phyloP scores from a whole-genome alignment of 2,888 invertebrate species.

The Sminthurinus aureus region DNA sequence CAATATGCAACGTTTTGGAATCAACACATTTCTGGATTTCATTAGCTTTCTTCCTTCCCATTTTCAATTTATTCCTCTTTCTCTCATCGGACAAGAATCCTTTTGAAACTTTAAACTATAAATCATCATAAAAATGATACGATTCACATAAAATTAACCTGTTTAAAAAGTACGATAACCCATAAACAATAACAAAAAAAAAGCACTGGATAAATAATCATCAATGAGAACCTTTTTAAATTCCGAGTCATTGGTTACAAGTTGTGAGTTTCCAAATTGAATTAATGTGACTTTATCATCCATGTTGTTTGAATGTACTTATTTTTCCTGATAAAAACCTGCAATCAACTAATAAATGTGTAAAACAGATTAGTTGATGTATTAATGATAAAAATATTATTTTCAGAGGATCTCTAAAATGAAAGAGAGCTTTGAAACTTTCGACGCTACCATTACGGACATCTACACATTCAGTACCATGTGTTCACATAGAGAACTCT shows the following conservation, averaged over 20 bases:
- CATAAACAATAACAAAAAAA: too few species aligned
- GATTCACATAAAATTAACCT: neutral
- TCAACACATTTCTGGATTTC: neutral
- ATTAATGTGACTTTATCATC: conserved; percentile 11
- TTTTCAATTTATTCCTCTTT: neutral
- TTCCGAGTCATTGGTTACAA: conserved; percentile 18
- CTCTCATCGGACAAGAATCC: conserved; percentile 15
- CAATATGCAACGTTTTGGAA: neutral
- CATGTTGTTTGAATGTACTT: neutral
- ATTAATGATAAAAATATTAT: too few species aligned
- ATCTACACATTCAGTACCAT: too few species aligned
- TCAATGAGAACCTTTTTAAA: neutral
- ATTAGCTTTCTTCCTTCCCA: neutral
- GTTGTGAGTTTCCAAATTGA: conserved; percentile 26
- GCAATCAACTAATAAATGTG: too few species aligned
- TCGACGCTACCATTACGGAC: too few species aligned
- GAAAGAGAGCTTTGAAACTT: too few species aligned
- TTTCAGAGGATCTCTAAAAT: too few species aligned
- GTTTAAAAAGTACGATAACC: too few species aligned
- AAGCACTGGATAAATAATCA: neutral
- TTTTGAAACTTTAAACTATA: neutral
- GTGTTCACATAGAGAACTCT: too few species aligned
- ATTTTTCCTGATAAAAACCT: too few species aligned
- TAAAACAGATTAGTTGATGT: too few species aligned
- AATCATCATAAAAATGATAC: neutral